phyloP scores from a whole-genome alignment of 1,140 invertebrate genomes.

The Drosophila kikkawai region DNA sequence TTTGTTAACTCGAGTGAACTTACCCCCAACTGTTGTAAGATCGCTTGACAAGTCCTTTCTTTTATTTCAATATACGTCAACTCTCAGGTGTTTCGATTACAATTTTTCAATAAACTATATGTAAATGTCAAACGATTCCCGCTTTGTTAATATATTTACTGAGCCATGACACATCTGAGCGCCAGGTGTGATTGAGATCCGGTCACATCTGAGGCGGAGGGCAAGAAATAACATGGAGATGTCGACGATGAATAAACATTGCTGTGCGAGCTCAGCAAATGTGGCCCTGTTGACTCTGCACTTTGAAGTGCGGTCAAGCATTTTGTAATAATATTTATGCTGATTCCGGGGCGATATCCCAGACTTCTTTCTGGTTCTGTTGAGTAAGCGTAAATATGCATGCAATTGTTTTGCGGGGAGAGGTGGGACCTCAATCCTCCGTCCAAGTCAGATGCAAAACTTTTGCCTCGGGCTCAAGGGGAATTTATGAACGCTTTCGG shows the following conservation, averaged over 20 bases:
- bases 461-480: conserved; percentile 13
- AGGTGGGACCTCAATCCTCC: neutral
- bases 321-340: conserved; percentile 65
- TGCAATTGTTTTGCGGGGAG: neutral
- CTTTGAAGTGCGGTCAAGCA: conserved; percentile 72
- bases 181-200: conserved; percentile 65
- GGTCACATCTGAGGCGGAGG: conserved; percentile 18
- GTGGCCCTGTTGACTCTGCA: conserved; percentile 60
- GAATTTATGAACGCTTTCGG: conserved; percentile 29
- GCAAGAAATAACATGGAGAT: conserved; percentile 32
- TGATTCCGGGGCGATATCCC: conserved; percentile 21
- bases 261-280: conserved; percentile 63
- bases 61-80: conserved; percentile 62
- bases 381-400: conserved; percentile 31
- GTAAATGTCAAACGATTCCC: conserved; percentile 63
- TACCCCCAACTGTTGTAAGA: neutral
- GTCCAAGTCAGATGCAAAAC: conserved; percentile 13
- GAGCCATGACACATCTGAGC: conserved; percentile 3
- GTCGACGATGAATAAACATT: conserved; percentile 39
- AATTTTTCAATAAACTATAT: conserved; percentile 50
- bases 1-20: neutral
- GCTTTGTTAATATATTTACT: conserved; percentile 15
- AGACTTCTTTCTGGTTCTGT: conserved; percentile 33
- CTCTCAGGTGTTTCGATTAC: conserved; percentile 5
- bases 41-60: neutral